These are phyloP conservation scores for Drepana arcuata DNA, from an alignment of 1,140 invertebrate genomes.

Conservation along the genomic window DNA sequence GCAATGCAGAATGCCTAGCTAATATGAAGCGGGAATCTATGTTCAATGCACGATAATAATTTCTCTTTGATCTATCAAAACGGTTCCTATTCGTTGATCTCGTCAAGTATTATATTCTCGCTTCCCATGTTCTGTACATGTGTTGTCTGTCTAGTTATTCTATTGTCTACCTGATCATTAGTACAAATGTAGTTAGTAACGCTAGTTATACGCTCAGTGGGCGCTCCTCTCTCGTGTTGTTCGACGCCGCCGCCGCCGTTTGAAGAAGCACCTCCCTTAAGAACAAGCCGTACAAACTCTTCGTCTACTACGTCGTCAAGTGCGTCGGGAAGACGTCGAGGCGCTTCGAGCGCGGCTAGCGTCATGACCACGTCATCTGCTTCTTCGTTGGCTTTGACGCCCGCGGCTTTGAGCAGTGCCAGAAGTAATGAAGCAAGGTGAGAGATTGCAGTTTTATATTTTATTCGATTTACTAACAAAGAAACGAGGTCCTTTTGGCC, in stretches of 20 bases:
- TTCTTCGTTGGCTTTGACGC: slow-evolving; percentile 80
- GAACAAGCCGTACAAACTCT: slow-evolving; percentile 71
- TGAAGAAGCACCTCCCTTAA: slow-evolving; percentile 79
- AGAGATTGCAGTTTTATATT: too few relatives aligned
- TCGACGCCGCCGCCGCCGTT: slow-evolving; percentile 92
- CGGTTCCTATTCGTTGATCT: too few relatives aligned
- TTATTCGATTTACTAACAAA: too few relatives aligned
- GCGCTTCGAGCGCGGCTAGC: slow-evolving; percentile 61
- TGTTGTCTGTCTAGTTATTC: background rate
- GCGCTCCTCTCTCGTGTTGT: slow-evolving; percentile 75
- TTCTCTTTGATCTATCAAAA: too few relatives aligned
- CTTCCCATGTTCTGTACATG: too few relatives aligned
- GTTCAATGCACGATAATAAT: too few relatives aligned
- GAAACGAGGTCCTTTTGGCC: too few relatives aligned
- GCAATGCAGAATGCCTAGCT: too few relatives aligned
- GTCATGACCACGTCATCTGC: slow-evolving; percentile 60
- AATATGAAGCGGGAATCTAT: too few relatives aligned
- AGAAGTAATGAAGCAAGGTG: slow-evolving; percentile 72
- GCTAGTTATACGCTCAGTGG: slow-evolving; percentile 49
- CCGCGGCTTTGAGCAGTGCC: slow-evolving; percentile 71
- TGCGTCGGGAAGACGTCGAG: slow-evolving; percentile 65
- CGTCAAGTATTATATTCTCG: too few relatives aligned
- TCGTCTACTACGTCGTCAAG: slow-evolving; percentile 70
- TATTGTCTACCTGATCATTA: background rate
- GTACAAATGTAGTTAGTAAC: slow-evolving; percentile 32